phyloP scores from a whole-genome alignment of 2,113 vertebrate species.

The Pardalotus punctatus region DNA sequence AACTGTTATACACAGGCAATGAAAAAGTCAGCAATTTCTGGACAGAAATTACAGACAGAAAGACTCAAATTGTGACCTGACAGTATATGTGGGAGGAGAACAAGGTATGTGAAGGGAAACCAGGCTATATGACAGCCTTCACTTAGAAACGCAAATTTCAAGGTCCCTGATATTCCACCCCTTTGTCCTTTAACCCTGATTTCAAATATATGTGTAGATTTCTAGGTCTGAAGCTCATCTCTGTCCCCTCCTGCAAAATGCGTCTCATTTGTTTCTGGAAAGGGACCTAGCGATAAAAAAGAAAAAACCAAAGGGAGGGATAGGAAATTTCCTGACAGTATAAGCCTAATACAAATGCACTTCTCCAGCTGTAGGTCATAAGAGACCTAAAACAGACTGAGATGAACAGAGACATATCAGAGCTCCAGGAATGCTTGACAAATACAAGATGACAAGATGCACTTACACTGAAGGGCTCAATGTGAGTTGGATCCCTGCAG shows the following conservation, averaged over 20 bases:
- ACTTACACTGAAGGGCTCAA: background rate
- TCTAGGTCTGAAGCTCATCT: background rate
- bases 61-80: background rate
- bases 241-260: background rate
- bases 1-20: background rate
- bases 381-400: background rate
- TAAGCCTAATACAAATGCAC: background rate
- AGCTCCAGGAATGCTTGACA: background rate
- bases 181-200: background rate
- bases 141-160: background rate
- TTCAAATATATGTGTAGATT: background rate
- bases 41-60: background rate
- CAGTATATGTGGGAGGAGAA: background rate
- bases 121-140: background rate
- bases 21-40: background rate
- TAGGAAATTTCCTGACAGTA: background rate
- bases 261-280: background rate
- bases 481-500: background rate
- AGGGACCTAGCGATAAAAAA: background rate
- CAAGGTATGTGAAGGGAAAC: background rate
- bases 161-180: background rate
- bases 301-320: background rate
- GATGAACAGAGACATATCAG: background rate
- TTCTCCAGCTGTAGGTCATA: background rate
- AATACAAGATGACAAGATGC: background rate